These are phyloP conservation scores for Notiomystis cincta DNA, from an alignment of 2,113 vertebrate genomes.

Conservation along the genomic window DNA sequence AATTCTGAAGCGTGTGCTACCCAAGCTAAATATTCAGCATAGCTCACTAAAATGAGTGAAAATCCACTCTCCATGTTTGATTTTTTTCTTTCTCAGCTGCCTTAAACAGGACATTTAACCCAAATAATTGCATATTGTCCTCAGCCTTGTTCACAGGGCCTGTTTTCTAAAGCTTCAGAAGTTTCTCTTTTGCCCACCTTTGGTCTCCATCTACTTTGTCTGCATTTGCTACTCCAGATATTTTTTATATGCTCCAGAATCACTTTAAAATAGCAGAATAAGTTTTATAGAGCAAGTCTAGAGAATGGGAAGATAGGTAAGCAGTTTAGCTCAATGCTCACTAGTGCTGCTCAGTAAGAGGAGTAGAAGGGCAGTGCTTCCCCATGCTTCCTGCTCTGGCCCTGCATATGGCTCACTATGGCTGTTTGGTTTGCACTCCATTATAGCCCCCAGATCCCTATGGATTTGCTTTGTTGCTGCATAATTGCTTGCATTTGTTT, in stretches of 20 bases:
- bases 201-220: background rate
- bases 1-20: background rate
- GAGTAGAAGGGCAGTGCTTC: background rate
- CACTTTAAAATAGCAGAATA: background rate
- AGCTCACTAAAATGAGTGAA: background rate
- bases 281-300: background rate
- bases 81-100: background rate
- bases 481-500: background rate
- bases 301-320: background rate
- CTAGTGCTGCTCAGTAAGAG: background rate
- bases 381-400: background rate
- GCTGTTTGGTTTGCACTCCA: background rate
- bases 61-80: background rate
- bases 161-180: background rate
- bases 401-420: background rate
- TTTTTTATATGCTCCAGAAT: background rate
- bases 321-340: background rate
- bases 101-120: background rate
- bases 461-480: background rate
- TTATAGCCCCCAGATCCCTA: background rate
- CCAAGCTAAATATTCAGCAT: background rate
- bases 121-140: background rate
- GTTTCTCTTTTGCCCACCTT: background rate
- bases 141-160: background rate
- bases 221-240: background rate